Conservation (phyloP, 53 echinoderm and acorn worm genomes). For the Holothuria leucospilota region DNA sequence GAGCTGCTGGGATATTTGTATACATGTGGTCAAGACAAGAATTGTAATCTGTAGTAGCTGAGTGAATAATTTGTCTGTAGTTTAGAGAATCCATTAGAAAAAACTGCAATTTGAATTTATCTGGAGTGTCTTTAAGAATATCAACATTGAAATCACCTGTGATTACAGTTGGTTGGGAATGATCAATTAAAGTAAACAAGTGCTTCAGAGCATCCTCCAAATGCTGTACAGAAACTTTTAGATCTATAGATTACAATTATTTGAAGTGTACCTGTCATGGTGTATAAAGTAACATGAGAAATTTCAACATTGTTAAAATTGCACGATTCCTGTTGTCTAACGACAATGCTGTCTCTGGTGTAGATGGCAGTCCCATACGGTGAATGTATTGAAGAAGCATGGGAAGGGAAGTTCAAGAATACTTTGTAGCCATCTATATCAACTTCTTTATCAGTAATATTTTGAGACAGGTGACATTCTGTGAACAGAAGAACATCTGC, state of each 20-base stretch:
- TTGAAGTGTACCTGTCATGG: conserved; percentile 9
- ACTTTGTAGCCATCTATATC: conserved; percentile 29
- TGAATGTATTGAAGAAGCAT: neutral
- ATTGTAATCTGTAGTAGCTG: conserved; percentile 9
- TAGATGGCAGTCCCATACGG: conserved; percentile 33
- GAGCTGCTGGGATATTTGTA: conserved; percentile 14
- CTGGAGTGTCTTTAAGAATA: neutral
- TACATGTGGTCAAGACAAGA: conserved; percentile 47
- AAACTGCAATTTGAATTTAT: neutral
- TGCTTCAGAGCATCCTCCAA: neutral
- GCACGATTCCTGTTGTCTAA: neutral
- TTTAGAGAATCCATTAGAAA: neutral
- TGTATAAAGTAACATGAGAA: too few relatives aligned
- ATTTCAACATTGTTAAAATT: too few relatives aligned
- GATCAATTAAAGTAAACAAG: neutral
- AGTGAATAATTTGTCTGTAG: conserved; percentile 18
- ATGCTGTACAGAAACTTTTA: neutral
- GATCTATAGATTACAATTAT: conserved; percentile 35
- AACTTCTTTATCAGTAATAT: neutral
- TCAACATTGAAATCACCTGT: conserved; percentile 53
- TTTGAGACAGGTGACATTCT: conserved; percentile 10
- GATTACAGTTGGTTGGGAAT: conserved; percentile 12
- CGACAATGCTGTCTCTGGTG: conserved; percentile 14
- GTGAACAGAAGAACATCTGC: conserved; percentile 49
- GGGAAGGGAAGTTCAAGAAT: neutral